Conservation (phyloP, 2,888 invertebrate species). For the Heliconius ethilla region DNA sequence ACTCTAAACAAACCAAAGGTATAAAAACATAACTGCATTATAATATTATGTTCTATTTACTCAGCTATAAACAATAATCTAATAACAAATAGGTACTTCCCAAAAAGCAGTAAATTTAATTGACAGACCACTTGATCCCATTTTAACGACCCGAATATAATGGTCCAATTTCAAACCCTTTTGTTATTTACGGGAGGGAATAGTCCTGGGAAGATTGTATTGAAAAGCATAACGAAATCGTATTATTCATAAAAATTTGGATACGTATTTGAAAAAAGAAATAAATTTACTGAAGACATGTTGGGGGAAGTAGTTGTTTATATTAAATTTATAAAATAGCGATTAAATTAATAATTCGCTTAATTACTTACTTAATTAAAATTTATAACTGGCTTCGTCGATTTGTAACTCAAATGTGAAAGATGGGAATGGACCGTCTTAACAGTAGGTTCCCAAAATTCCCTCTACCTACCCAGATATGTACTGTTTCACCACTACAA, state of each 20-base stretch:
- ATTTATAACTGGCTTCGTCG: too few species aligned
- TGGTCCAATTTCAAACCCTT: slow-evolving; percentile 58
- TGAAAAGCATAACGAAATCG: slow-evolving; percentile 17
- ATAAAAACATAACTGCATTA: background rate
- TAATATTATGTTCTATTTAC: background rate
- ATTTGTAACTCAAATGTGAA: too few species aligned
- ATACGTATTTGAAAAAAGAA: background rate
- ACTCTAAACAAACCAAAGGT: background rate
- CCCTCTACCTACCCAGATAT: too few species aligned
- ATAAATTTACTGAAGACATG: too few species aligned
- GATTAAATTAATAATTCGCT: too few species aligned
- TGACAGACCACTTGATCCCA: slow-evolving; percentile 45
- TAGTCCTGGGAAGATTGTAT: slow-evolving; percentile 24
- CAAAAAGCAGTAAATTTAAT: slow-evolving; percentile 40
- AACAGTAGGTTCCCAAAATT: too few species aligned
- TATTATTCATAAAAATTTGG: background rate
- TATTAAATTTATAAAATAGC: too few species aligned
- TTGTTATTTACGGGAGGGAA: slow-evolving; percentile 32
- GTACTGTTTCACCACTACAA: too few species aligned
- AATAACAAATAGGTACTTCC: slow-evolving; percentile 26
- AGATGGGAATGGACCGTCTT: too few species aligned
- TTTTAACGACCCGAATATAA: slow-evolving; percentile 51
- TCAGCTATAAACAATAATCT: slow-evolving; percentile 27
- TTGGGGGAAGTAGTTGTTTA: too few species aligned
- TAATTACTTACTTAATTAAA: too few species aligned